Conservation (phyloP, 2,113 vertebrate genomes). For the Ancistrus triradiatus region DNA sequence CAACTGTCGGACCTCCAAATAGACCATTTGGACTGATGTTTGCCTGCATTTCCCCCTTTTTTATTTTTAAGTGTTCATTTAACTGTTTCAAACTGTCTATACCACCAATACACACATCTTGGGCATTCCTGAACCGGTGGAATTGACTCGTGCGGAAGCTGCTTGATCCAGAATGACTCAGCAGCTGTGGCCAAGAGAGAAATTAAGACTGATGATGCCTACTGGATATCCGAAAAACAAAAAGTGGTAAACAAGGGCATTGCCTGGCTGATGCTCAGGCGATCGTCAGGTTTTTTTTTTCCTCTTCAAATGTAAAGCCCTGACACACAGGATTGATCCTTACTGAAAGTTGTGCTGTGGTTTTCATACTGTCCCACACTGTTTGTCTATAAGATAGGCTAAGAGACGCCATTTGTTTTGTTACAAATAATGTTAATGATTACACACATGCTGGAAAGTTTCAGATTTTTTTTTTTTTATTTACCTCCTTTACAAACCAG, state of each 20-base stretch:
- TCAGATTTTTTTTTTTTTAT: conserved; percentile 57
- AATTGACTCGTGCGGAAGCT: conserved; percentile 46
- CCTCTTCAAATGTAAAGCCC: conserved; percentile 19
- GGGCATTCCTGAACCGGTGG: conserved; percentile 42
- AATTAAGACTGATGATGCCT: conserved; percentile 46
- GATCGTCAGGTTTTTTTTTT: conserved; percentile 21
- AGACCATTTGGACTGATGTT: conserved; percentile 38
- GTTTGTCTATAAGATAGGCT: conserved; percentile 62
- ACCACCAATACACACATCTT: conserved; percentile 40
- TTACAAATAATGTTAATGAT: conserved; percentile 52
- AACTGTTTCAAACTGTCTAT: conserved; percentile 1
- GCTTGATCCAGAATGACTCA: conserved; percentile 45
- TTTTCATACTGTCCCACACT: conserved; percentile 54
- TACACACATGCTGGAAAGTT: conserved; percentile 65
- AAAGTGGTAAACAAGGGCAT: conserved; percentile 16
- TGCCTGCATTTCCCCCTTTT: conserved; percentile 14
- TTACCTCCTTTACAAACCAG: conserved; percentile 70
- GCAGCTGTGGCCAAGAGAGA: conserved; percentile 45
- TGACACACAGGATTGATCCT: conserved; percentile 47
- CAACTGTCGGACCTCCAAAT: conserved; percentile 41
- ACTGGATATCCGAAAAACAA: conserved; percentile 43
- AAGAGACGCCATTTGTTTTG: conserved; percentile 53
- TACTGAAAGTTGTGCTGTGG: conserved; percentile 53
- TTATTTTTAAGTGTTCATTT: too few species aligned
- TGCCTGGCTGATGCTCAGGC: conserved; percentile 16